A percentile compares a stretch with the other conserved stretches of the same genome.
These are phyloP conservation scores for Poeciliopsis occidentalis DNA, from an alignment of 2,113 vertebrate species.

Conservation along the genomic window DNA sequence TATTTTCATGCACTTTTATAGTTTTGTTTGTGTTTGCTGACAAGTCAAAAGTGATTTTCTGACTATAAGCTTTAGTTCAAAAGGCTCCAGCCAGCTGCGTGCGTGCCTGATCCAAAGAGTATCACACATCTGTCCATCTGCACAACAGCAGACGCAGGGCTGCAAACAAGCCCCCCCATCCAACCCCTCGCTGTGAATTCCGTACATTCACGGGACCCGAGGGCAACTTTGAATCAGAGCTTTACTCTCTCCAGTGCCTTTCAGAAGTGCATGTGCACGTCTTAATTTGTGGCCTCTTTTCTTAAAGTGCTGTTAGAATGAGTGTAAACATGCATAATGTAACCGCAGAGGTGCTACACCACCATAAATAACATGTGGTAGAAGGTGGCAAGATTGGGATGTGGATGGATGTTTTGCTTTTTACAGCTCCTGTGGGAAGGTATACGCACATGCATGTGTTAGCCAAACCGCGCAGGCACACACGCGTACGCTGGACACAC, in stretches of 20 bases:
- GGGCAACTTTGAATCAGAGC: conserved; percentile 55
- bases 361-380: conserved; percentile 61
- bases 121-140: conserved; percentile 49
- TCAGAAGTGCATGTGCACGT: conserved; percentile 28
- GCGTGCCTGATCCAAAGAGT: conserved; percentile 18
- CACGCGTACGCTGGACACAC: not conserved
- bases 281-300: conserved; percentile 58
- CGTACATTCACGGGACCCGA: conserved; percentile 70
- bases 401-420: conserved; percentile 33
- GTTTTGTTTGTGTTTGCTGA: conserved; percentile 13
- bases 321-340: conserved; percentile 62
- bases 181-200: conserved; percentile 70
- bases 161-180: conserved; percentile 31
- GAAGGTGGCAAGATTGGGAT: conserved; percentile 45
- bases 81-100: conserved; percentile 25
- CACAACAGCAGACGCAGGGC: conserved; percentile 44
- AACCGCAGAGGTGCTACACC: conserved; percentile 46
- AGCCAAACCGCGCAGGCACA: conserved; percentile 26
- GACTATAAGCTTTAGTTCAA: conserved; percentile 12
- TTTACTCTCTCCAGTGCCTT: conserved; percentile 32
- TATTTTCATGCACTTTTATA: conserved; percentile 10
- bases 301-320: conserved; percentile 57
- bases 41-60: not conserved
- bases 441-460: conserved; percentile 31
- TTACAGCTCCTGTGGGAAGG: conserved; percentile 56